Conservation (phyloP, 2,888 invertebrate genomes). For the Rhodophaea formosa region DNA sequence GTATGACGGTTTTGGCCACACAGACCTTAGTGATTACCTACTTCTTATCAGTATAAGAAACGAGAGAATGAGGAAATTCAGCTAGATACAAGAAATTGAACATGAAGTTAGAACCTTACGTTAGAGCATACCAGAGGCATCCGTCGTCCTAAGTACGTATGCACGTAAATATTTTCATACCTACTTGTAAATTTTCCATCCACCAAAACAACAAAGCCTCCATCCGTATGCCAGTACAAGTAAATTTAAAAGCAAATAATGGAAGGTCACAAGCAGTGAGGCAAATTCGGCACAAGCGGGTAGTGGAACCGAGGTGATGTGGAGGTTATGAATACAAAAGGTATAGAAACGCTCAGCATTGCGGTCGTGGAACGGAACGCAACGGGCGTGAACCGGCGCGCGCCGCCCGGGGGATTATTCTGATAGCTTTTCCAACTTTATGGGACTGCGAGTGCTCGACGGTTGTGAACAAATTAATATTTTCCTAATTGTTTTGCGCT, state of each 20-base stretch:
- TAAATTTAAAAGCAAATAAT: slow-evolving; percentile 26
- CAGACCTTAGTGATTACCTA: no score
- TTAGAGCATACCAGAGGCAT: no score
- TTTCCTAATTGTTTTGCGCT: neutral
- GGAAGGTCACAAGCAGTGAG: slow-evolving; percentile 46
- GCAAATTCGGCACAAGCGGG: slow-evolving; percentile 50
- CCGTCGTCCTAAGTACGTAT: no score
- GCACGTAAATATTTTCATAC: no score
- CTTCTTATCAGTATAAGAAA: no score
- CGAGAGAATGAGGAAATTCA: no score
- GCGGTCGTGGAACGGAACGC: slow-evolving; percentile 67
- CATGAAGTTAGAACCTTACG: no score
- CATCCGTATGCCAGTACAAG: neutral
- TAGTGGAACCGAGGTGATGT: slow-evolving; percentile 52
- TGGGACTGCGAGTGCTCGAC: slow-evolving; percentile 5
- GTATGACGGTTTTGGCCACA: no score
- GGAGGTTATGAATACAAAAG: slow-evolving; percentile 70
- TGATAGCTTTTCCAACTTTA: slow-evolving; percentile 25
- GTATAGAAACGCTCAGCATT: slow-evolving; percentile 54
- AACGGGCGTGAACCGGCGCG: slow-evolving; percentile 49
- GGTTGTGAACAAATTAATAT: slow-evolving; percentile 14
- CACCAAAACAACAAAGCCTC: slow-evolving; percentile 1
- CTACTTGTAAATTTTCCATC: neutral
- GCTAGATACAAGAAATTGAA: no score
- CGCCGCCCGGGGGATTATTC: slow-evolving; percentile 49